Evolutionary conservation across 2,113 vertebrate species (phyloP), one percentile per base, ranked within the genome.

Genomic region (Cryptotis parvus): DNA sequence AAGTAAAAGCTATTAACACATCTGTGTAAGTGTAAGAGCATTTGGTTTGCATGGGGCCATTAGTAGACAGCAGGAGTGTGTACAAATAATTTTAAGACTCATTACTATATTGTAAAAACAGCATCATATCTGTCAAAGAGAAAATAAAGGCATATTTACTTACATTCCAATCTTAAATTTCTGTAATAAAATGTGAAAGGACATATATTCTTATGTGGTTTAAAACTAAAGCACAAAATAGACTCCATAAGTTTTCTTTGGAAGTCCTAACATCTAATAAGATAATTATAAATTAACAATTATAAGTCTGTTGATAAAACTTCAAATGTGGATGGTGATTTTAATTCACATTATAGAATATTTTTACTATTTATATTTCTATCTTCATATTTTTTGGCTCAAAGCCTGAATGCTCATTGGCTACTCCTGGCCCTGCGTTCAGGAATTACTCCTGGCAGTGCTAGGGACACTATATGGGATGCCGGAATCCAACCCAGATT

Each of bases 81-180:
- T 52, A 43, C 73, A 77, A 81, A 74, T 84, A 84, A 39, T 90
- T 88, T 76, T 27, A 80, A 76, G 7, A 81, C 49, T 39, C 84
- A 15, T 45, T 12, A 91, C 68, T 84, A 83, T 80, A 72, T 3
- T 80, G 20, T 49, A 90, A 81, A 85, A 52, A 39, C 4, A 75
- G 22, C 8, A 41, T 68, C 89, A 58, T 74, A 24, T 85, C 31
- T 87, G 37, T 7, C 4, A 39, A 41, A 75, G 18, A 70, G 73
- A 27, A 61, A 43, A 18, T n/a, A 82, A 89, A 80, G 18, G 6
- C 52, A 66, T 10, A 18, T 74, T 79, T 69, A 75, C 33, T 52
- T 43, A 18, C 74, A 9, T 84, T 82, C 85, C 43, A 76, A 1
- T 35, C 33, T 92, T 79, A 16, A 41, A 52, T 65, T 27, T 68